These are phyloP conservation scores for Dioctria linearis DNA, from an alignment of 2,888 invertebrate species.

Conservation along the genomic window DNA sequence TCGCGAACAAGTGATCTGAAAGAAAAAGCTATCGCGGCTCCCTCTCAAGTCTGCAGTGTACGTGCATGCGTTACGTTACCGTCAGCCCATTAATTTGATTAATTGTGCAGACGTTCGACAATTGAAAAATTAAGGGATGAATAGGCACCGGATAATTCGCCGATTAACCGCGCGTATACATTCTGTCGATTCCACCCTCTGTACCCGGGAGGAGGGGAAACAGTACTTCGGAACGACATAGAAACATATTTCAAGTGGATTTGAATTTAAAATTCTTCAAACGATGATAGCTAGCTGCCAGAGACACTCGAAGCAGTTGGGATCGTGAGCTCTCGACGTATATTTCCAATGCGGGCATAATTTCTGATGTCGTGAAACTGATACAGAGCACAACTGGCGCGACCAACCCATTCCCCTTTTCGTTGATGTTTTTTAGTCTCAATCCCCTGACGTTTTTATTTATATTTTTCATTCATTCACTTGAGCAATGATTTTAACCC, in stretches of 20 bases:
- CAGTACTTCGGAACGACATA: background rate
- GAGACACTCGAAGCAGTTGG: slow-evolving; percentile 19
- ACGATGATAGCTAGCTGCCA: background rate
- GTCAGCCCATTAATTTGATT: slow-evolving; percentile 57
- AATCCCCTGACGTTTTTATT: slow-evolving; percentile 46
- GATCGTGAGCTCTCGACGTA: background rate
- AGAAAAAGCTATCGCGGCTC: background rate
- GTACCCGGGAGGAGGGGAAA: slow-evolving; percentile 1
- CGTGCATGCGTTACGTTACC: slow-evolving; percentile 1
- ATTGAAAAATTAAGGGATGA: slow-evolving; percentile 56
- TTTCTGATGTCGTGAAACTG: slow-evolving; percentile 22
- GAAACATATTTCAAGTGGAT: slow-evolving; percentile 56
- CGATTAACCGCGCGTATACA: slow-evolving; percentile 31
- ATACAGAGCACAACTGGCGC: slow-evolving; percentile 6
- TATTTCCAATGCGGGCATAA: slow-evolving; percentile 13
- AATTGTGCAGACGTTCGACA: slow-evolving; percentile 56
- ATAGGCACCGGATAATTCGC: slow-evolving; percentile 55
- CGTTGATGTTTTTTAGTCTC: slow-evolving; percentile 28
- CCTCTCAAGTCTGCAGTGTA: background rate
- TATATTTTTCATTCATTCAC: slow-evolving; percentile 5
- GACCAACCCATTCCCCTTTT: background rate
- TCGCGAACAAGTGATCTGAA: slow-evolving; percentile 55
- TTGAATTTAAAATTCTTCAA: slow-evolving; percentile 55
- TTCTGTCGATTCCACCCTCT: background rate
- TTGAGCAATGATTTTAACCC: slow-evolving; percentile 49